Evolutionary conservation across 2,797 vertebrate species (phyloP).

Genomic region (Staurois parvus): DNA sequence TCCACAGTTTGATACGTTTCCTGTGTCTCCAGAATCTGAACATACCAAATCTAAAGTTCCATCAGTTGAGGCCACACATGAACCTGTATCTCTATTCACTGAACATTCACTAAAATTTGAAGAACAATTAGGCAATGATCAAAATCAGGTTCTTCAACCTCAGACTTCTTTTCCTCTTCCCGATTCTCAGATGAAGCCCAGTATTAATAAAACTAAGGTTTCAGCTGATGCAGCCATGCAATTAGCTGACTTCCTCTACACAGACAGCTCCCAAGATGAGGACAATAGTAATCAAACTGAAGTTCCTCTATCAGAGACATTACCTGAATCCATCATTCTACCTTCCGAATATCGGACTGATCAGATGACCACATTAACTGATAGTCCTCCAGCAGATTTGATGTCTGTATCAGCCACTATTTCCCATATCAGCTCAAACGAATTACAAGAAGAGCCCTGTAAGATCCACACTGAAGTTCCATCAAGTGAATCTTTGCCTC

Average conservation of each 20-base stretch:
- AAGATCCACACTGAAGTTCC: constrained; percentile 34
- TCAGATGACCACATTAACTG: neutral
- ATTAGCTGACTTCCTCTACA: neutral
- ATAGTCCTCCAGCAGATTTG: neutral
- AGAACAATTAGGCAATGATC: constrained; percentile 39
- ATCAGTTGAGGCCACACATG: constrained; percentile 24
- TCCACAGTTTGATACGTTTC: too few relatives aligned
- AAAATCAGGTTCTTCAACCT: constrained; percentile 33
- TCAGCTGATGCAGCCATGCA: too few relatives aligned
- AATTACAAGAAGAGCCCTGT: constrained; percentile 33
- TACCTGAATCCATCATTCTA: neutral
- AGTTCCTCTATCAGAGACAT: neutral
- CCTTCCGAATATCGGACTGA: neutral
- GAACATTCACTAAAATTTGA: neutral
- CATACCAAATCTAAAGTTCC: constrained; percentile 48
- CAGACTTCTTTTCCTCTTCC: neutral
- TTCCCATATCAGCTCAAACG: neutral
- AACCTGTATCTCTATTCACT: neutral
- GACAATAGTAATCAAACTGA: constrained; percentile 55
- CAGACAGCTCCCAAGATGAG: neutral
- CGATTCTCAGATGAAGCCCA: constrained; percentile 52
- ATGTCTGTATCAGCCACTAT: neutral
- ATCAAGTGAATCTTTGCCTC: constrained; percentile 29
- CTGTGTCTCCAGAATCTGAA: constrained; percentile 31
- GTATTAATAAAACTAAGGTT: neutral